Base-by-base conservation (phyloP, 2,113 vertebrate species). In the Pelecanoides urinatrix region DNA sequence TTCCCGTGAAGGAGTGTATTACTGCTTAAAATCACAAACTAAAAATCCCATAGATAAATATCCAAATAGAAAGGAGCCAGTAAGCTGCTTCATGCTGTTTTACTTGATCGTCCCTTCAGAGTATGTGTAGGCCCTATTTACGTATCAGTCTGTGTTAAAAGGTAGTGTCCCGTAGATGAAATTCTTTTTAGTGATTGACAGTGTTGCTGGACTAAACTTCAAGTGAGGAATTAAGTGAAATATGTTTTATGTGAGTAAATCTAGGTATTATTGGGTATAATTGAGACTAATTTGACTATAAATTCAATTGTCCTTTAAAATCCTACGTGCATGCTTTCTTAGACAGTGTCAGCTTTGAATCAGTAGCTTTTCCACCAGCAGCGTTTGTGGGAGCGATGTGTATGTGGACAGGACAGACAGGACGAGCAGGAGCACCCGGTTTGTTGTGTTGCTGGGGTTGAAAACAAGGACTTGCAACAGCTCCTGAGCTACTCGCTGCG, bases 111-210 rank as follows among this genome's bases (percentile, higher is more conserved):
- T 45, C 36, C 50, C 13, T 5, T 45, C n/a, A 9, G 23, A 16
- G 11, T 6, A 5, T 3, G 14, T 5, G 6, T 45, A 4, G 7
- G 44, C 27, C 17, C 13, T 36, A 1, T 13, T 44, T 42, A 9
- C 30, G 0, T 26, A 0, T 0, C 14, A 12, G 20, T 36, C 50
- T 32, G 21, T 13, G 34, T 4, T 6, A 42, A 23, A 34, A 61
- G 38, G 9, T 3, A 16, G 6, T 16, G 11, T 53, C 61, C 40
- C 25, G 15, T 9, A 19, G n/a, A 2, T 25, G 2, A 11, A 27
- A 7, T 23, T 25, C 11, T 23, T 36, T 6, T 1, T 2, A 22
- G 52, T 40, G 42, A 9, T 47, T 18, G 19, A 4, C 4, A 15
- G 12, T 73, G 44, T 38, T 63, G 47, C 30, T 67, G 17, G 19